These are phyloP conservation scores for Mactra quadrangularis DNA, from an alignment of 1,140 invertebrate species.

Conservation along the genomic window DNA sequence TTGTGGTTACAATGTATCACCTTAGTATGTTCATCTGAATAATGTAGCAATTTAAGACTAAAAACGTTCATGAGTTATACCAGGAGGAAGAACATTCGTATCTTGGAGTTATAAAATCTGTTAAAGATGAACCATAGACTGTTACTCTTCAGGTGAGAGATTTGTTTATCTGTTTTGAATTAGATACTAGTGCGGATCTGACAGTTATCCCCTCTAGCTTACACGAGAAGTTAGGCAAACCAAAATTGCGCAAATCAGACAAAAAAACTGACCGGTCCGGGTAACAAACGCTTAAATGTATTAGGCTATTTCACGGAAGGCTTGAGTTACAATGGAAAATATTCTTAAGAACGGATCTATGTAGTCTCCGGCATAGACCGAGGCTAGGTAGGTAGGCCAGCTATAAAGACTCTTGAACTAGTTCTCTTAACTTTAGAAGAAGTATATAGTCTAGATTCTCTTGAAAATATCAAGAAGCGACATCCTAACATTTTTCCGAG, in stretches of 20 bases:
- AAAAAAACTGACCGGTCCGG: slow-evolving; percentile 36
- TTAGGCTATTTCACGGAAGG: slow-evolving; percentile 22
- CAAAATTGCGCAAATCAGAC: slow-evolving; percentile 23
- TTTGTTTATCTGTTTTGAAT: slow-evolving; percentile 25
- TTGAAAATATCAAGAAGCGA: neutral
- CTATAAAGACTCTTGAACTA: slow-evolving; percentile 34
- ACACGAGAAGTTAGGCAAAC: neutral
- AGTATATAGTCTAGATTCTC: neutral
- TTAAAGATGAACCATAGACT: neutral
- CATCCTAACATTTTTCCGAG: slow-evolving; percentile 19
- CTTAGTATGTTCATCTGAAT: too few relatives aligned
- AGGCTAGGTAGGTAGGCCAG: slow-evolving; percentile 41
- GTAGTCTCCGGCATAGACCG: slow-evolving; percentile 21
- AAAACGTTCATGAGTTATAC: too few relatives aligned
- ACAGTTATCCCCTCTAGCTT: slow-evolving; percentile 37
- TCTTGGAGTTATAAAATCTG: too few relatives aligned
- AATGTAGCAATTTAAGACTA: too few relatives aligned
- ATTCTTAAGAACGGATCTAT: slow-evolving; percentile 25
- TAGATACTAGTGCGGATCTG: slow-evolving; percentile 60
- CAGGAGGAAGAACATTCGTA: too few relatives aligned
- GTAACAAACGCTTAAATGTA: slow-evolving; percentile 49
- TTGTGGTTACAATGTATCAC: too few relatives aligned
- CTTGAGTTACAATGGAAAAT: neutral
- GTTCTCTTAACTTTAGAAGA: slow-evolving; percentile 9
- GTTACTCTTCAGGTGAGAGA: neutral